Percentiles rank a stretch among this genome's conserved stretches.
phyloP scores from a whole-genome alignment of 2,113 vertebrate species.

The Colaptes auratus region DNA sequence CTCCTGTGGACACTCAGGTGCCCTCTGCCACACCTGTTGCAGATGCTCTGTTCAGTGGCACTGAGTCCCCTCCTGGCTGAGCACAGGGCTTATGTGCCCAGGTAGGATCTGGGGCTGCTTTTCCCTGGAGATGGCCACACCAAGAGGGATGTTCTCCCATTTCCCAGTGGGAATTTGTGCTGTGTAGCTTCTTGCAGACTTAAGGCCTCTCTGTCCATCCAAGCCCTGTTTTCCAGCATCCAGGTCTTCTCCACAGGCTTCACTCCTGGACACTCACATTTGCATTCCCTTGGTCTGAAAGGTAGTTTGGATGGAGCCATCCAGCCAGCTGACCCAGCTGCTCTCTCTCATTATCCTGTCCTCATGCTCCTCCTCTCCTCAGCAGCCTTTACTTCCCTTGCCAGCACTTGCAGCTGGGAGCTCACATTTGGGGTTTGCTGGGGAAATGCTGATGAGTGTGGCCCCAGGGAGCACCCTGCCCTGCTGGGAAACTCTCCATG shows the following conservation, averaged over 20 bases:
- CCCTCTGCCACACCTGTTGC: too few species aligned
- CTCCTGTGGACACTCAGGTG: background rate
- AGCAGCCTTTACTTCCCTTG: background rate
- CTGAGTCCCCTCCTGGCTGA: background rate
- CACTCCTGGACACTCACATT: background rate
- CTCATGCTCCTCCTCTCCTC: background rate
- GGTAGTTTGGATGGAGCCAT: background rate
- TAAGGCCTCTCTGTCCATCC: background rate
- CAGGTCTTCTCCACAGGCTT: background rate
- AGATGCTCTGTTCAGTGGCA: background rate
- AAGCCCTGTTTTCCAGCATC: background rate
- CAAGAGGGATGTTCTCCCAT: background rate
- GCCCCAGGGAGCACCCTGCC: background rate
- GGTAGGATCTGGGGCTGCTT: background rate
- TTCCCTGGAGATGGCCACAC: background rate
- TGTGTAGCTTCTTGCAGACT: rapidly evolving
- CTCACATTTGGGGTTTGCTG: rapidly evolving
- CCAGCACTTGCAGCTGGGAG: background rate
- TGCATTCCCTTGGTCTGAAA: background rate
- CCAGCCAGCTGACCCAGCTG: background rate
- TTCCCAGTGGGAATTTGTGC: rapidly evolving
- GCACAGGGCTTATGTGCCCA: too few species aligned
- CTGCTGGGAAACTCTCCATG: background rate
- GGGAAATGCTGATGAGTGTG: background rate
- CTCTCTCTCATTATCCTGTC: background rate